Percentiles rank a stretch among this genome's conserved stretches.
These are phyloP conservation scores for Albula goreensis DNA, from an alignment of 2,113 vertebrate genomes.

Conservation along the genomic window DNA sequence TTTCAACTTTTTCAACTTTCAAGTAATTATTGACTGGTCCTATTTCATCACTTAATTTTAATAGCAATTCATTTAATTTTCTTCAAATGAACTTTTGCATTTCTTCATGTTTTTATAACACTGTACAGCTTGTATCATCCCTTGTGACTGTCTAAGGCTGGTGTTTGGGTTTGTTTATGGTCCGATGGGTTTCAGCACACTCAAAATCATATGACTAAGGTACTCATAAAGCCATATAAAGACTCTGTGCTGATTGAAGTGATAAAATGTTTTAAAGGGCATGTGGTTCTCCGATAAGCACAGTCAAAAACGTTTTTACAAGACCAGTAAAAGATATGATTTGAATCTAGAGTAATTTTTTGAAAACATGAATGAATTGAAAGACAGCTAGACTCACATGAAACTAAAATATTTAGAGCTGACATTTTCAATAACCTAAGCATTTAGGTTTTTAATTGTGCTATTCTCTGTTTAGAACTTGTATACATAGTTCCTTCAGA, in stretches of 20 bases:
- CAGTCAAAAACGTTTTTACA: no score
- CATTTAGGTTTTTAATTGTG: no score
- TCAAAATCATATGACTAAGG: not conserved
- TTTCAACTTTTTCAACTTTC: no score
- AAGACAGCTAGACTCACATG: no score
- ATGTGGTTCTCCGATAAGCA: not conserved
- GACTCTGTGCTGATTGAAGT: not conserved
- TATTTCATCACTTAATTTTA: not conserved
- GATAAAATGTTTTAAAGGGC: not conserved
- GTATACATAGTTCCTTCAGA: no score
- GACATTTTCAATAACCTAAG: no score
- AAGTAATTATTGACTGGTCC: not conserved
- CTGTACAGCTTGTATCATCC: not conserved
- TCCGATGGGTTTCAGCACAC: not conserved
- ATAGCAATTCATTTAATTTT: not conserved
- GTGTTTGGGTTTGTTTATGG: not conserved
- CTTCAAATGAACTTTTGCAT: not conserved
- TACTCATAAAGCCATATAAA: conserved; percentile 1
- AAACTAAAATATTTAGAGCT: no score
- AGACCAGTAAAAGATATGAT: not conserved
- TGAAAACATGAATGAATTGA: not conserved
- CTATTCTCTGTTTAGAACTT: no score
- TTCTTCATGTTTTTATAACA: conserved; percentile 8
- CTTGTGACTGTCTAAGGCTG: not conserved
- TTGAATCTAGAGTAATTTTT: not conserved